Conservation (phyloP, 2,888 invertebrate genomes). For the Lasioglossum lativentre region DNA sequence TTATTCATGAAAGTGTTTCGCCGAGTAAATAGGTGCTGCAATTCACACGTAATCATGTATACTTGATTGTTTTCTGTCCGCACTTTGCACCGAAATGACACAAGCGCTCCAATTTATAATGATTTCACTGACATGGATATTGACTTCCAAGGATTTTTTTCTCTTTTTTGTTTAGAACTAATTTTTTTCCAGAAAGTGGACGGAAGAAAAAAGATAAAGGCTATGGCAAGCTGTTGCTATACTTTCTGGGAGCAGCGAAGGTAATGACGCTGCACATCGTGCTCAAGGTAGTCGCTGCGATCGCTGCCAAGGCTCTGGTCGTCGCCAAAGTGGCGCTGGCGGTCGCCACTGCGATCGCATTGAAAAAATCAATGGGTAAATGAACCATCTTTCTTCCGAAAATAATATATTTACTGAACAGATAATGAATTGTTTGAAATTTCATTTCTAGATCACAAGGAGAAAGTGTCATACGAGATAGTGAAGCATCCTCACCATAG, state of each 20-base stretch:
- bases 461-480: slow-evolving; percentile 94
- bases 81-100: background rate
- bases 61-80: background rate
- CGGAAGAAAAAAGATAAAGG: slow-evolving; percentile 88
- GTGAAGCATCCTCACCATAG: slow-evolving; percentile 94
- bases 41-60: background rate
- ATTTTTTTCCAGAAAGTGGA: slow-evolving; percentile 67
- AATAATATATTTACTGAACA: background rate
- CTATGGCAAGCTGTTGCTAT: slow-evolving; percentile 88
- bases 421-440: background rate
- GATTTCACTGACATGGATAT: background rate
- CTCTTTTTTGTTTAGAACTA: background rate
- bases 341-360: slow-evolving; percentile 91
- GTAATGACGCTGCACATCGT: slow-evolving; percentile 92
- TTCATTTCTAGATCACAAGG: slow-evolving; percentile 86
- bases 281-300: slow-evolving; percentile 91
- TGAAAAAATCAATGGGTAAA: slow-evolving; percentile 88
- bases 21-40: background rate
- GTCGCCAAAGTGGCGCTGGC: slow-evolving; percentile 93
- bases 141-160: background rate
- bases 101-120: background rate
- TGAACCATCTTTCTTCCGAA: background rate
- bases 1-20: slow-evolving; percentile 7
- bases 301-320: slow-evolving; percentile 94
- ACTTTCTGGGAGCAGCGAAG: slow-evolving; percentile 91